phyloP scores from a whole-genome alignment of 1,140 invertebrate species.

The Dysdera silvatica region DNA sequence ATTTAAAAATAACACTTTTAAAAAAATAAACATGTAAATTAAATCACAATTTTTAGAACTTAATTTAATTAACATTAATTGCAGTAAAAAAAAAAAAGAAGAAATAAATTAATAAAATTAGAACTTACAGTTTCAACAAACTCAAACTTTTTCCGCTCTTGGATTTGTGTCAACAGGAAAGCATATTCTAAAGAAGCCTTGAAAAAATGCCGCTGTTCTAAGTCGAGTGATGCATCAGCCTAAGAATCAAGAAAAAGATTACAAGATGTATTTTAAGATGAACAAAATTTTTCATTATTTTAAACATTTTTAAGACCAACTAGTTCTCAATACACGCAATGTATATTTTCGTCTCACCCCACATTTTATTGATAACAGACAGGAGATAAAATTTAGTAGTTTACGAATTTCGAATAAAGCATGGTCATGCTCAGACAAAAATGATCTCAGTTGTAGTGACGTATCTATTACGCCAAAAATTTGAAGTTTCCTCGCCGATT shows the following conservation, averaged over 20 bases:
- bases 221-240: constrained; percentile 90
- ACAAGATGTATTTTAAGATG: background rate
- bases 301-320: no score
- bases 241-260: constrained; percentile 46
- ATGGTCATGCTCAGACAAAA: no score
- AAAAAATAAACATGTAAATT: background rate
- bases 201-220: constrained; percentile 91
- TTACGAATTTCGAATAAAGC: no score
- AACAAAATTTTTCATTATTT: no score
- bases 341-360: no score
- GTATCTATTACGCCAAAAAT: no score
- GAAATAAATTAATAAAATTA: background rate
- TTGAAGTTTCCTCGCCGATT: no score
- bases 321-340: no score
- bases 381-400: no score
- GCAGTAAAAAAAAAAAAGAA: constrained; percentile 1
- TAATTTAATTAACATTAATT: background rate
- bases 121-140: constrained; percentile 86
- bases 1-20: background rate
- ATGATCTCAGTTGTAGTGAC: no score
- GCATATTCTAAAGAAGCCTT: constrained; percentile 95
- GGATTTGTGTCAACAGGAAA: constrained; percentile 88
- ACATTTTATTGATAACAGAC: no score
- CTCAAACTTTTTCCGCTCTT: constrained; percentile 97
- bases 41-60: background rate